Evolutionary conservation across 2,888 invertebrate genomes (phyloP).

Genomic region (Agonopterix alstromeriana): DNA sequence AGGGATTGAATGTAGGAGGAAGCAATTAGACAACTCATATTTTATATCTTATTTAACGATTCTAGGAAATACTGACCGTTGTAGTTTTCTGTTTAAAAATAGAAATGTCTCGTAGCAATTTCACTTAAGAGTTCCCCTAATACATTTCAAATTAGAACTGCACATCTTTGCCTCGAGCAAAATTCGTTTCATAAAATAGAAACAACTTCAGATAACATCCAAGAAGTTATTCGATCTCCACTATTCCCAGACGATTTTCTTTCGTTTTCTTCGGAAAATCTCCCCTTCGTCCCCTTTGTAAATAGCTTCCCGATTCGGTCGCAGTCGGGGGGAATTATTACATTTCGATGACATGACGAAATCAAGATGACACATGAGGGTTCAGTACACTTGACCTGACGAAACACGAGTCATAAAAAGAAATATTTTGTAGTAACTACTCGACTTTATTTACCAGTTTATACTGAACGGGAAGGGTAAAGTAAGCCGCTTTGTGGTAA

Average conservation of each 20-base stretch:
- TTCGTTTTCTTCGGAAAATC: conserved; percentile 34
- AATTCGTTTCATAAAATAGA: not conserved
- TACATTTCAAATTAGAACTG: no score
- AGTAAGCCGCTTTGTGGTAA: no score
- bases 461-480: no score
- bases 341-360: conserved; percentile 73
- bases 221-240: conserved; percentile 32
- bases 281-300: conserved; percentile 45
- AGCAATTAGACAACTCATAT: no score
- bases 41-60: no score
- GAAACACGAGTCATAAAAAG: conserved; percentile 16
- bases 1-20: no score
- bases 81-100: no score
- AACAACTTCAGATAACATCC: conserved; percentile 9
- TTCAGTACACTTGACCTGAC: conserved; percentile 39
- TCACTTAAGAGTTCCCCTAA: no score
- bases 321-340: conserved; percentile 56
- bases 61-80: no score
- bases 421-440: conserved; percentile 9
- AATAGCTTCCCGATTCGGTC: conserved; percentile 55
- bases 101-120: no score
- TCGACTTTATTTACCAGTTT: not conserved
- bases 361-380: conserved; percentile 46
- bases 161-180: not conserved
- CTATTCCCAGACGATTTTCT: conserved; percentile 41